Evolutionary conservation across 2,113 vertebrate species (phyloP).

Genomic region (Megaptera novaeangliae): DNA sequence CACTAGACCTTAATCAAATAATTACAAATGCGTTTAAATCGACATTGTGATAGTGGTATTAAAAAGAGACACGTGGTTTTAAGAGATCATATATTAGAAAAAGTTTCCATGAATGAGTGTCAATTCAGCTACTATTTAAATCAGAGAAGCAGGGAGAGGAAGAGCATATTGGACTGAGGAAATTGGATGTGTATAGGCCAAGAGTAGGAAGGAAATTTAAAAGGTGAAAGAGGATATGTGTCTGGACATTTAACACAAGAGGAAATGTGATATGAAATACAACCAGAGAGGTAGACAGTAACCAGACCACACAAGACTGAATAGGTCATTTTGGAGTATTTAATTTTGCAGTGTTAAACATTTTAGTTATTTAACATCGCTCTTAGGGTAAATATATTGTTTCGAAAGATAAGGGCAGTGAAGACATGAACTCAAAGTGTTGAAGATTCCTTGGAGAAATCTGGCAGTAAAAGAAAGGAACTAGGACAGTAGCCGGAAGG

Average conservation of each 20-base stretch:
- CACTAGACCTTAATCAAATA: background rate
- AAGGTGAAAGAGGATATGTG: background rate
- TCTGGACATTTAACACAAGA: background rate
- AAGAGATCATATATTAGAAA: background rate
- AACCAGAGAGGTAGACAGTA: background rate
- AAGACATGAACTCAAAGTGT: background rate
- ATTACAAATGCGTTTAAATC: background rate
- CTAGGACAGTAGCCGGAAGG: background rate
- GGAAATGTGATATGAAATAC: background rate
- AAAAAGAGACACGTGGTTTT: background rate
- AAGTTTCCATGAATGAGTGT: background rate
- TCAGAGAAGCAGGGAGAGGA: background rate
- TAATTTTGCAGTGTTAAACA: background rate
- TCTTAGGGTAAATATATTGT: conserved; percentile 20
- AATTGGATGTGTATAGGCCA: background rate
- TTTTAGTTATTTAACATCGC: background rate
- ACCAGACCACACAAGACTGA: background rate
- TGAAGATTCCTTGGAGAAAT: conserved; percentile 26
- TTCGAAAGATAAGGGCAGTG: background rate
- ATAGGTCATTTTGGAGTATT: background rate
- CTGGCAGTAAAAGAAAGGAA: background rate
- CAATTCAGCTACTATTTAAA: background rate
- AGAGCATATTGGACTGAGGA: background rate
- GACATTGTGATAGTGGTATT: background rate
- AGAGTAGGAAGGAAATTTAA: background rate